These are phyloP conservation scores for rat (Rattus norvegicus) DNA, from an alignment of 2,113 vertebrate genomes.

Conservation along the genomic window DNA sequence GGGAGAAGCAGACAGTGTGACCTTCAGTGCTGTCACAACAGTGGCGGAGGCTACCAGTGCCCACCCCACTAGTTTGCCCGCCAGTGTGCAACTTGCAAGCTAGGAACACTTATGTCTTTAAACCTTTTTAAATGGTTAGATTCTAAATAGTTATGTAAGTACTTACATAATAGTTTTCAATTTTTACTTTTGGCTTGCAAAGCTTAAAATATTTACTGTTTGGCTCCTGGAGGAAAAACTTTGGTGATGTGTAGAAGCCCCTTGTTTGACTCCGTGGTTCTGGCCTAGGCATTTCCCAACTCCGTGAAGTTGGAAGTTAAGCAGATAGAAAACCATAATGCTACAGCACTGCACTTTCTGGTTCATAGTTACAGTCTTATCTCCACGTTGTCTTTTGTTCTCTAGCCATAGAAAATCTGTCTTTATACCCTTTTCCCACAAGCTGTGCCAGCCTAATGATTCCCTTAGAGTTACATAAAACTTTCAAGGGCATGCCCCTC, in stretches of 20 bases:
- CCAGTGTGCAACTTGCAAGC: neutral
- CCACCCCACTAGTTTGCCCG: neutral
- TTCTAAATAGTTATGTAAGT: neutral
- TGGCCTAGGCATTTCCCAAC: neutral
- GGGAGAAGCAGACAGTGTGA: neutral
- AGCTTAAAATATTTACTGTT: constrained; percentile 4
- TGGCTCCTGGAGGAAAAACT: constrained; percentile 2
- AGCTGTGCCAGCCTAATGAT: neutral
- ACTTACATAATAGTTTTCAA: neutral
- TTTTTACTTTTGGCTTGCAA: constrained; percentile 38
- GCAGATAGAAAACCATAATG: neutral
- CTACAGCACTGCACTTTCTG: neutral
- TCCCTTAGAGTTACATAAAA: neutral
- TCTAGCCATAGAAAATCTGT: constrained; percentile 3
- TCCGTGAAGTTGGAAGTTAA: constrained; percentile 14
- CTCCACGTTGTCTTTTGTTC: neutral
- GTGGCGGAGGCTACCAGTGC: neutral
- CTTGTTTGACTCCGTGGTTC: neutral
- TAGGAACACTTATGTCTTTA: neutral
- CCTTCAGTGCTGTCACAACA: neutral
- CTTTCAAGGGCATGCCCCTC: neutral
- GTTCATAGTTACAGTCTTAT: neutral
- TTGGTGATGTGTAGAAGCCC: neutral
- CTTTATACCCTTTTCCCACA: neutral
- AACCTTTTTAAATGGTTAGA: constrained; percentile 5